Evolutionary conservation across 2,113 vertebrate species (phyloP), one percentile per base, ranked within the genome.

Genomic region (Agelaius phoeniceus): DNA sequence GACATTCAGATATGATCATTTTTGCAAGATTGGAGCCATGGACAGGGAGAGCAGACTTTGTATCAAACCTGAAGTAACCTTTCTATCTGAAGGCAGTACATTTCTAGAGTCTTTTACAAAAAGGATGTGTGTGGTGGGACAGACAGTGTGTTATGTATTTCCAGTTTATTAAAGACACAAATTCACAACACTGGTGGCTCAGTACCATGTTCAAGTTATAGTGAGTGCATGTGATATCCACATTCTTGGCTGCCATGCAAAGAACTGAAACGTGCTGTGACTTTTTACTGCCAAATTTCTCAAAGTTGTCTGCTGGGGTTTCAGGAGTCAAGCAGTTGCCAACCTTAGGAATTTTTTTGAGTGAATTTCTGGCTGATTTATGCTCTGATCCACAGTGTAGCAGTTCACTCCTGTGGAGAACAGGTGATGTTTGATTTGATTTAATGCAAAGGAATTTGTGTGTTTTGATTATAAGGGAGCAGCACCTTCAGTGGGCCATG

Each of bases 401-500:
- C 58, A 68, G 11, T 5, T 84, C 49, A 39, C 4, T 67, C 62
- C 41, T 30, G 10, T 18, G 58, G 35, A 57, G n/a, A 74, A 12
- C 27, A n/a, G 17, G 23, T 0, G 1, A 20, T n/a, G 43, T 54
- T 61, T 35, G 44, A 12, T 75, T 63, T 26, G 33, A 65, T 20
- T 8, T 15, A 26, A 63, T 5, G 21, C 14, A 14, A 46, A 84
- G 21, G 30, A 55, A n/a, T 76, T 63, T 28, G 13, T 22, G 13
- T 16, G 4, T 72, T 90, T 31, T 0, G 0, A 2, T 49, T 43
- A 4, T 3, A 72, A 30, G 0, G 0, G 43, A 59, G 10, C 18
- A 55, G 20, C 31, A 71, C 19, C 26, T 48, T 44, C 59, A 37
- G 33, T 35, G 44, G 63, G 4, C 59, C 0, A 3, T 1, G 15